Percentiles rank a stretch among this genome's conserved stretches.
Evolutionary conservation across 2,113 vertebrate genomes (phyloP).

Genomic region (Fulica atra): DNA sequence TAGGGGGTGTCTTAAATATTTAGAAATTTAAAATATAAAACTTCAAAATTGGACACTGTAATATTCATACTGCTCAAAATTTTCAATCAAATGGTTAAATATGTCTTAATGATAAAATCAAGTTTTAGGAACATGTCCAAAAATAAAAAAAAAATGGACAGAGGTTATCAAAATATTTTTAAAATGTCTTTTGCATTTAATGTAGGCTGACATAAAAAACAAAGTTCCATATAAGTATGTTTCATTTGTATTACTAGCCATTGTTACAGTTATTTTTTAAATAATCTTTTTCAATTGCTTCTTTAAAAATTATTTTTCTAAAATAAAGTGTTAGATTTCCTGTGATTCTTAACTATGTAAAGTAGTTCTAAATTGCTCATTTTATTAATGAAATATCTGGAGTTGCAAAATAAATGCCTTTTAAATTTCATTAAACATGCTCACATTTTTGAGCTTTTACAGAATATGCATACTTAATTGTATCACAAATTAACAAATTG

Average conservation of each 20-base stretch:
- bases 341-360: constrained; percentile 53
- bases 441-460: constrained; percentile 44
- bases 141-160: neutral
- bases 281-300: neutral
- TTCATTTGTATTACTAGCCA: neutral
- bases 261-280: neutral
- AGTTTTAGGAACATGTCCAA: neutral
- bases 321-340: neutral
- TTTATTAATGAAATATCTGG: constrained; percentile 63
- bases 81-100: neutral
- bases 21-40: neutral
- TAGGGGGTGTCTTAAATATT: neutral
- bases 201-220: neutral
- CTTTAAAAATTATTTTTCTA: neutral
- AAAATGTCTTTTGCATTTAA: neutral
- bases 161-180: neutral
- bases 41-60: neutral
- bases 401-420: constrained; percentile 59
- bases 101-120: neutral
- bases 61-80: neutral
- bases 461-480: constrained; percentile 66
- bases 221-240: neutral
- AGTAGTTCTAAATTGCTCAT: constrained; percentile 35
- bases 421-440: constrained; percentile 62
- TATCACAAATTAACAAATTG: constrained; percentile 66